Conservation (phyloP, 2,797 vertebrate genomes). For the Cryptoblepharus egeriae region DNA sequence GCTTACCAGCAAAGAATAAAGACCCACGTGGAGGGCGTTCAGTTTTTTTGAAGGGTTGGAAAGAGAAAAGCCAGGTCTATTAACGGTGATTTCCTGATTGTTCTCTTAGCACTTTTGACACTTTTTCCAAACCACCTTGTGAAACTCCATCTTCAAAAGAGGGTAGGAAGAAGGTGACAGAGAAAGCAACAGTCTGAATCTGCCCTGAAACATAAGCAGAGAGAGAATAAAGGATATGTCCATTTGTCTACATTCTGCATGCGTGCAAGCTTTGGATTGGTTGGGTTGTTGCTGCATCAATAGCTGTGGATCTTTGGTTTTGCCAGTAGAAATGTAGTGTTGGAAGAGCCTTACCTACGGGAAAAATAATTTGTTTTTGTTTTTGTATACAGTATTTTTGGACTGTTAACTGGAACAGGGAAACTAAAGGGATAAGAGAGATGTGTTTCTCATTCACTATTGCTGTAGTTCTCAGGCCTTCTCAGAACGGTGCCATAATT, state of each 20-base stretch:
- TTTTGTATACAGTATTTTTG: neutral
- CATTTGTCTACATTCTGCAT: neutral
- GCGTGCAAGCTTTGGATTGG: neutral
- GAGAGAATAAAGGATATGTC: neutral
- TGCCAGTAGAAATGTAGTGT: neutral
- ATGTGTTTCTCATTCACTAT: neutral
- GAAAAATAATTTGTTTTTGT: neutral
- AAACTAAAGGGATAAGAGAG: neutral
- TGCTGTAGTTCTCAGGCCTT: neutral
- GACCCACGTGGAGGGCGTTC: neutral
- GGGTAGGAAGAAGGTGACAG: neutral
- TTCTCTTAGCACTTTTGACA: neutral
- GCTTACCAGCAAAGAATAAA: neutral
- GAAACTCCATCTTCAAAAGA: neutral
- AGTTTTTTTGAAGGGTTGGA: neutral
- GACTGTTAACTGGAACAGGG: neutral
- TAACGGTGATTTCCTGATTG: slow-evolving; percentile 2
- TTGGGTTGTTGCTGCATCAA: too few species aligned
- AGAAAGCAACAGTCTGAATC: neutral
- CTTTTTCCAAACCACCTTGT: neutral
- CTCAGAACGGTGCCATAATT: neutral
- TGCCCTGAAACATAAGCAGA: neutral
- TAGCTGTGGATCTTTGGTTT: neutral
- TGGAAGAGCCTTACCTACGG: neutral
- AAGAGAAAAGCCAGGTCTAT: slow-evolving; percentile 10